A percentile compares a stretch with the other conserved stretches of the same genome.
Evolutionary conservation across 2,888 invertebrate species (phyloP).

Genomic region (Zhuqinia jingwanae): DNA sequence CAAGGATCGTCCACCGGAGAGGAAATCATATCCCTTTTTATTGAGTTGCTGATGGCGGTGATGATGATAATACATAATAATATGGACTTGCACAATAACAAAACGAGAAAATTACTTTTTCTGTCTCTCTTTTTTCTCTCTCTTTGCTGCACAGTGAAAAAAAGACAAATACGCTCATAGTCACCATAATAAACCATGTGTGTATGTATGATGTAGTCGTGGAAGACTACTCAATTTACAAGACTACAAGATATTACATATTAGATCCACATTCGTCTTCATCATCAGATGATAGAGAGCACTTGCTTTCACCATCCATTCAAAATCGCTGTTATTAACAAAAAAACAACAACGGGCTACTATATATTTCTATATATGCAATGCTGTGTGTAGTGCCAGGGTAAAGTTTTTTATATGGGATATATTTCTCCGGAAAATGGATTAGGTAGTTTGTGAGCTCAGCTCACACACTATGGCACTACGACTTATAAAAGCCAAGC

Average conservation of each 20-base stretch:
- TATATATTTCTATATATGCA: too few species aligned
- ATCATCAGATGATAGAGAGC: background rate
- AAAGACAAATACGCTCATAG: too few species aligned
- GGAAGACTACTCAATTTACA: constrained; percentile 12
- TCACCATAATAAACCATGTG: too few species aligned
- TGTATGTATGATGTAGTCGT: background rate
- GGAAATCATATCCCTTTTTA: constrained; percentile 48
- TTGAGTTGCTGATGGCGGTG: constrained; percentile 40
- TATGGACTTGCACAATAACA: constrained; percentile 27
- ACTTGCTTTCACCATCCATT: background rate
- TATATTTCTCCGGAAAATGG: too few species aligned
- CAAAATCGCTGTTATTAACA: background rate
- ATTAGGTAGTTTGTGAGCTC: too few species aligned
- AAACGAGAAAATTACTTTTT: constrained; percentile 22
- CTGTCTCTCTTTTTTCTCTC: background rate
- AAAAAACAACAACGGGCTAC: too few species aligned
- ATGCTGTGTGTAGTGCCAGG: too few species aligned
- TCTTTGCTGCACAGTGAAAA: background rate
- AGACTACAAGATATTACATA: background rate
- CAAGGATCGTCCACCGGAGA: constrained; percentile 52
- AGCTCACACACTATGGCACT: too few species aligned
- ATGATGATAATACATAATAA: too few species aligned
- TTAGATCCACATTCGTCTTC: background rate
- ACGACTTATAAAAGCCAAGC: too few species aligned
- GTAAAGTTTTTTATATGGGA: too few species aligned